A percentile compares a stretch with the other conserved stretches of the same genome.
Conservation (phyloP, 2,113 vertebrate species). For the Pelvicachromis taeniatus region DNA sequence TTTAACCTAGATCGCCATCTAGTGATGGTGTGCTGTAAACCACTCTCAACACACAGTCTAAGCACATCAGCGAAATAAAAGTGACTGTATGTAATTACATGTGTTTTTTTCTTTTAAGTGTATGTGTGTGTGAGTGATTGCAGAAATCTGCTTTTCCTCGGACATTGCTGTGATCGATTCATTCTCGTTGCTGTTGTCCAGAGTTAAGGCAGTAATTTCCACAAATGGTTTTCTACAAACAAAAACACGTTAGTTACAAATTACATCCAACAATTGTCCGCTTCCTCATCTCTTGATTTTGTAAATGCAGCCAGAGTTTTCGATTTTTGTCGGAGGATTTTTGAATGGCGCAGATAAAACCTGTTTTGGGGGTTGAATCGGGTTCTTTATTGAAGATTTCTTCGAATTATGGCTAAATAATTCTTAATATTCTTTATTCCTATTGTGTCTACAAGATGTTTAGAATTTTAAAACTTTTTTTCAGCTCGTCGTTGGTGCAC, state of each 20-base stretch:
- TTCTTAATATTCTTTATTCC: background rate
- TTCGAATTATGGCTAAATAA: background rate
- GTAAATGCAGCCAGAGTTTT: background rate
- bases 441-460: background rate
- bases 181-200: background rate
- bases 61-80: background rate
- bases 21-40: slow-evolving; percentile 12
- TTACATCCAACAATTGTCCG: background rate
- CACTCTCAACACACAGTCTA: background rate
- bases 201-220: background rate
- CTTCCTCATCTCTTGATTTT: background rate
- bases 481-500: background rate
- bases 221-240: background rate
- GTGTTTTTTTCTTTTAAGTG: background rate
- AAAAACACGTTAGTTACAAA: background rate
- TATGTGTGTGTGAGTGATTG: background rate
- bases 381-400: background rate
- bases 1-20: slow-evolving; percentile 71
- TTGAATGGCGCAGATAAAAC: background rate
- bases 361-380: background rate
- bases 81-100: background rate
- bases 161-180: background rate
- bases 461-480: background rate
- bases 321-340: background rate
- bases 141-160: background rate